A percentile compares a stretch with the other conserved stretches of the same genome.
Conservation (phyloP, 2,888 invertebrate genomes). For the Lasioglossum vierecki region DNA sequence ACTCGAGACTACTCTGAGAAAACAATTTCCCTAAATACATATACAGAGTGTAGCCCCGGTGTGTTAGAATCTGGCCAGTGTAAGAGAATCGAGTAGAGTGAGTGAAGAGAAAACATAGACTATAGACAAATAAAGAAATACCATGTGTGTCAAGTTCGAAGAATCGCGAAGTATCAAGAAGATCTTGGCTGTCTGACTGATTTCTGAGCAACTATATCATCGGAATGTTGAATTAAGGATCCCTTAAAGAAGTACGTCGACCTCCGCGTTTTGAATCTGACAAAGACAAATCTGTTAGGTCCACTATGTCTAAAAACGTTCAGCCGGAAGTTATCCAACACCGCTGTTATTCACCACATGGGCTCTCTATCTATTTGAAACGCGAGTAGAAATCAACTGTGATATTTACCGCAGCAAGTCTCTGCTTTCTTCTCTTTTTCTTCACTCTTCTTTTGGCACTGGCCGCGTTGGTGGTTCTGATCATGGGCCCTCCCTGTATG, state of each 20-base stretch:
- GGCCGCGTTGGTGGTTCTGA: conserved; percentile 76
- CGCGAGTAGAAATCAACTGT: neutral
- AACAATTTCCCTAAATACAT: neutral
- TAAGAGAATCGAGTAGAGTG: neutral
- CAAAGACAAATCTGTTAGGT: conserved; percentile 1
- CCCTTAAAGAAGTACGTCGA: conserved; percentile 10
- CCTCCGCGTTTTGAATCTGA: neutral
- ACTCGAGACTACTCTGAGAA: neutral
- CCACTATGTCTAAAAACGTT: neutral
- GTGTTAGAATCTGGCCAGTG: neutral
- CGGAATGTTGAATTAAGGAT: conserved; percentile 1
- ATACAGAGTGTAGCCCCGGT: no score
- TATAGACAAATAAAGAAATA: neutral
- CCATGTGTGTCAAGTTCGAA: neutral
- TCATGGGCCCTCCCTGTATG: conserved; percentile 81
- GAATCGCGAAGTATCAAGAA: conserved; percentile 12
- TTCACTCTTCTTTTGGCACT: conserved; percentile 80
- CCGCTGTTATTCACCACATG: neutral
- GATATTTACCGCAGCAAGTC: conserved; percentile 75
- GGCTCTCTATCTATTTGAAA: neutral
- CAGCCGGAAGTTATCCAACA: neutral
- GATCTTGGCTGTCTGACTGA: neutral
- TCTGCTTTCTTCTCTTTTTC: conserved; percentile 82
- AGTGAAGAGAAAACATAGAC: neutral
- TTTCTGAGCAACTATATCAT: neutral